Base-by-base conservation (phyloP, 2,888 invertebrate genomes). In the Drosophila pseudotalamancana region DNA sequence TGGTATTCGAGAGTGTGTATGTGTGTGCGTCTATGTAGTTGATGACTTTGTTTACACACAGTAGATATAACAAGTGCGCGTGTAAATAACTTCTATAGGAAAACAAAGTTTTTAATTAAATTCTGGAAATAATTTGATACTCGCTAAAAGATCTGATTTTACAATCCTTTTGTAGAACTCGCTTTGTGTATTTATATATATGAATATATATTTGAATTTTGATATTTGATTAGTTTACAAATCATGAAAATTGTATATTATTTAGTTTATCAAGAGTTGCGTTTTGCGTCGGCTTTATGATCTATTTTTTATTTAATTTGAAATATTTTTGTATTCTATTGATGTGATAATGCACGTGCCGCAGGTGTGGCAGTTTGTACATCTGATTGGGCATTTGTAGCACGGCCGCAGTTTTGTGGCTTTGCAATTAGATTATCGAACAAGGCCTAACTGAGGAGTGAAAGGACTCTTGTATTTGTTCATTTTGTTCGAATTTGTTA, bases 381-480 rank as follows among this genome's bases (percentile, higher is more conserved):
- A 74, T 83, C 66, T 86, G 80, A 86, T 80, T 86, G 77, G 75
- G 78, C 77, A 64, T 83, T 69, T 72, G 80, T 64, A 79, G 79
- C 66, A 49, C 50, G 62, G 72, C 83, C 83, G 56, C 85, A 77
- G 66, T 75, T 70, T 77, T 85, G 84, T 54, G 84, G 84, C 63
- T 85, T 87, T 77, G 87, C 76, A 82, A 84, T 84, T 84, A 84
- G 87, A 84, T 84, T 84, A 87, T 82, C 82, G 59, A 72, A 77
- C 77, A 49, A 49, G 32, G 64, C 35, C 21, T 14, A 14, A n/a
- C 18, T 8, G 0, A 12, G 40, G 12, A 25, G 12, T 1, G 18
- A 6, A 14, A 39, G 48, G 34, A 16, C 16, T 25, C 56, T 11
- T 21, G 39, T 48, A 61, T 71, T 70, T 65, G 72, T 68, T 76